Base-by-base conservation (phyloP, 2,888 invertebrate genomes). In the Lasioglossum calceatum region DNA sequence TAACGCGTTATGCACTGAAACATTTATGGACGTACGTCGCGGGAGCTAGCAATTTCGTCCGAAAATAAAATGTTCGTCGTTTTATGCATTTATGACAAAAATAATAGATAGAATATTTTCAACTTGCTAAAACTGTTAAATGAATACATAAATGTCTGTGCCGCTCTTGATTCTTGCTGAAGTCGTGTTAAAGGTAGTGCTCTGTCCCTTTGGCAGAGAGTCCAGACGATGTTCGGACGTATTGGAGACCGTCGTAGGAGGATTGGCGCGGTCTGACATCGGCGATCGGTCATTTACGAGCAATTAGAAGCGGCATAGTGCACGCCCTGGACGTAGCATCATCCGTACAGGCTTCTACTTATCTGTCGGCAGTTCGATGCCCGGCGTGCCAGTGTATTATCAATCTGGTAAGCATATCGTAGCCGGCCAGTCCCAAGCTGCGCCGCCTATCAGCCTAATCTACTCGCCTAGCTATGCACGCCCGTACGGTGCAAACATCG, bases 331-430 rank as follows among this genome's bases (percentile, higher is more conserved):
- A 50, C 19, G 50, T 58, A 83, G 82, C 87, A 83, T 90, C 92
- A 86, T 83, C 87, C 82, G 85, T 88, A 88, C 74, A 85, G 84
- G 88, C 86, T 90, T 85, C 88, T 90, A 93, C 92, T 92, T 91
- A 92, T 91, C 91, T 87, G 85, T 85, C 77, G 89, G 88, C 80
- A 74, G 77, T 89, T 88, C 90, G 88, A 91, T 88, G 14, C 85
- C 87, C 82, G 82, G 82, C 88, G 85, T 88, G 73, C 84, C 84
- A 82, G 92, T 88, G 92, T 67, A 67, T 92, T 93, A 93, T 93
- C 93, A 93, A 93, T 93, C 92, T 91, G 88, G 90, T 89, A 92
- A 90, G 92, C 93, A 93, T 93, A 93, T 93, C 93, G 91, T 91
- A 85, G 88, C 90, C 83, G 77, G 87, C 87, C 93, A 93, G 93